These are phyloP conservation scores for Tigriopus californicus DNA, from an alignment of 2,888 invertebrate species.

Conservation along the genomic window DNA sequence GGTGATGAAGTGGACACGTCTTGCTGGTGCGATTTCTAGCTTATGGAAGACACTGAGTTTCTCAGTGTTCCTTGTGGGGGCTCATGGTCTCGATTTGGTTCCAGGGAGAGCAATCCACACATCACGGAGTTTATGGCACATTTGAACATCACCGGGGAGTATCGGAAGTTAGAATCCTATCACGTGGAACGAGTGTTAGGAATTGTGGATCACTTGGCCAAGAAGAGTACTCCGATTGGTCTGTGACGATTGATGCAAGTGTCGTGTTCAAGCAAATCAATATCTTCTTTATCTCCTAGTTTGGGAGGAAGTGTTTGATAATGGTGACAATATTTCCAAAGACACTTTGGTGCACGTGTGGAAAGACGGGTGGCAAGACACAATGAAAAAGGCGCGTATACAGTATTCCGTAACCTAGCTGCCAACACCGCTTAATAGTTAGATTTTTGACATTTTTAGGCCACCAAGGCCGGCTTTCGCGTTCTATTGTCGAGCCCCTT, in stretches of 20 bases:
- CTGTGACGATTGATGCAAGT: too few relatives aligned
- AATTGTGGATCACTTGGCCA: constrained; percentile 27
- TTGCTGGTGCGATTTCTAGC: constrained; percentile 66
- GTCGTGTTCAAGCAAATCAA: too few relatives aligned
- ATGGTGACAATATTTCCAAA: constrained; percentile 32
- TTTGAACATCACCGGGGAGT: constrained; percentile 35
- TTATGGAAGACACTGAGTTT: too few relatives aligned
- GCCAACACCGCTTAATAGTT: neutral
- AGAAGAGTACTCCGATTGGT: neutral
- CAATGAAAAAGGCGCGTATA: constrained; percentile 16
- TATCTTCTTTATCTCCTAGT: too few relatives aligned
- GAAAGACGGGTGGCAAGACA: constrained; percentile 24
- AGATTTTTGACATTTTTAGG: constrained; percentile 25
- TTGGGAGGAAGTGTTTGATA: constrained; percentile 75
- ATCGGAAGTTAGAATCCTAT: constrained; percentile 41
- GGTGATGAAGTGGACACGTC: constrained; percentile 71
- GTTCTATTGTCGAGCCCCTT: constrained; percentile 61
- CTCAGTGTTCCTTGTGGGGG: too few relatives aligned
- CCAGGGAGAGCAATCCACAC: constrained; percentile 43
- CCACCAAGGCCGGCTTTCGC: constrained; percentile 41
- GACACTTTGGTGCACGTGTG: constrained; percentile 35
- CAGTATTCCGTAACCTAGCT: neutral
- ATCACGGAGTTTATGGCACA: constrained; percentile 41
- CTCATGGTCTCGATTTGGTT: too few relatives aligned
- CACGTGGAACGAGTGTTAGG: constrained; percentile 44